Conservation (phyloP, 2,797 vertebrate species). For the Ibycter americanus region DNA sequence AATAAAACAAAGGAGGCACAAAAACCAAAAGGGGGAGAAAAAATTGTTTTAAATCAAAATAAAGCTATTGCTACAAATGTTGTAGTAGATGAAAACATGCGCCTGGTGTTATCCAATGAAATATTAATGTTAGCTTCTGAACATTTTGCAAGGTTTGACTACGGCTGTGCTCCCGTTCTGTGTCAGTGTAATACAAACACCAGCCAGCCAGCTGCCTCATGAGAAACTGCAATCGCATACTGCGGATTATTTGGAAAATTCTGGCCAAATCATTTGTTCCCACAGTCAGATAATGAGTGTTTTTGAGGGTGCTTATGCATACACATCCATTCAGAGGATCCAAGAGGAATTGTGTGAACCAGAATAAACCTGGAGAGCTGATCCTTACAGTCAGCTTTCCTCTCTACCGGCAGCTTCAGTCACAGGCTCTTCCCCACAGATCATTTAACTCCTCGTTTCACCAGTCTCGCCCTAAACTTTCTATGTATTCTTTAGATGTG, state of each 20-base stretch:
- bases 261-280: not conserved
- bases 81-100: not conserved
- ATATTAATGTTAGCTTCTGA: not conserved
- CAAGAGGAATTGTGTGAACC: not conserved
- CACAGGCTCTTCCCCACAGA: not conserved
- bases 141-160: not conserved
- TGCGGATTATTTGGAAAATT: not conserved
- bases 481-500: not conserved
- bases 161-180: not conserved
- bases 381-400: not conserved
- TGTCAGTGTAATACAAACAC: not conserved
- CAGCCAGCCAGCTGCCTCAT: fast-evolving
- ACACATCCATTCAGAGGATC: not conserved
- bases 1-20: not conserved
- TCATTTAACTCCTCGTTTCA: not conserved
- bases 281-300: fast-evolving
- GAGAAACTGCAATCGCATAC: not conserved
- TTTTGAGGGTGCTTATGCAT: not conserved
- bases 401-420: not conserved
- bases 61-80: not conserved
- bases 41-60: not conserved
- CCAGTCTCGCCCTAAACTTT: not conserved
- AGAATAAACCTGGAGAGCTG: not conserved
- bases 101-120: not conserved
- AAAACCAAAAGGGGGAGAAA: not conserved